Base-by-base conservation (phyloP, 2,797 vertebrate species). In the Botia almorhae region DNA sequence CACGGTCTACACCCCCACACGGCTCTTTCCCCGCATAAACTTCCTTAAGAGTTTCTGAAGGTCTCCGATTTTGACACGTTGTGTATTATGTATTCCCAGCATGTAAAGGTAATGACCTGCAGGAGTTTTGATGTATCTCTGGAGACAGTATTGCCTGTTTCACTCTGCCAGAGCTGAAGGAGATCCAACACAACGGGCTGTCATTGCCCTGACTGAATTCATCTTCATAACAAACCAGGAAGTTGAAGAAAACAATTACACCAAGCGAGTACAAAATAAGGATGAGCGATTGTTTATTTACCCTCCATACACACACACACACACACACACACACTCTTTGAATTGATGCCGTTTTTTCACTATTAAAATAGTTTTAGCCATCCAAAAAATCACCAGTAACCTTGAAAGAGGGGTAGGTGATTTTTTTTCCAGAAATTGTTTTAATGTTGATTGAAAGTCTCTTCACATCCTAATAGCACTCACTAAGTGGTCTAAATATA, bases 21-120 rank as follows among this genome's bases (percentile, higher is more conserved):
- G 7, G 11, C 48, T 65, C 53, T 71, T 55, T 72, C 26, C 4
- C 29, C 29, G 17, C 69, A 14, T 60, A 63, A 80, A 76, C 75
- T 65, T 82, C 75, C 65, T 64, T 29, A 55, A 51, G 68, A 76
- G 29, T 60, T 87, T 88, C 88, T 73, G 0, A 76, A 67, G 90
- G 84, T 76, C 85, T 87, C 89, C 87, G 74, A 87, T 92, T 89
- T 85, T 10, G 48, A 81, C 86, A 58, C 33, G 0, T 1, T 8
- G 2, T 3, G 4, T 82, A 80, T 90, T 90, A 86, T 63, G 76
- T 84, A 91, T 91, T 89, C 86, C 60, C 82, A 83, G 88, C 88
- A 87, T 87, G 76, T 84, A 81, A 67, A 36, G 68, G 84, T 89
- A 90, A 90, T 87, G 88, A 92, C 89, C 85, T 83, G 43, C 64